Evolutionary conservation across 2,888 invertebrate species (phyloP).

Genomic region (Pycnomerus fuliginosus): DNA sequence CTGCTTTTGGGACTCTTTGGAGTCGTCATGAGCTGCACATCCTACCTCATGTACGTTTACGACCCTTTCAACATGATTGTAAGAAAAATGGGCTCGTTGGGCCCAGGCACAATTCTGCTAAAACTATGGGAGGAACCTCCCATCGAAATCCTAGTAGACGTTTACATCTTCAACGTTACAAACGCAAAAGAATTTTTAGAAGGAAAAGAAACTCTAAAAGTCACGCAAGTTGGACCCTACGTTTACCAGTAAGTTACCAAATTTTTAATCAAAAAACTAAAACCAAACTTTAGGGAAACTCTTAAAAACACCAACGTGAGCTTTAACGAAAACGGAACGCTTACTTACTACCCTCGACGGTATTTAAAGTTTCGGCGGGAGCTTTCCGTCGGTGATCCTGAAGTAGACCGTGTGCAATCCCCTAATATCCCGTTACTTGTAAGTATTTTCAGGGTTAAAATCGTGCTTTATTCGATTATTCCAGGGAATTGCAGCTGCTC

Average conservation of each 20-base stretch:
- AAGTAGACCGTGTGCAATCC: conserved; percentile 60
- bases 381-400: conserved; percentile 65
- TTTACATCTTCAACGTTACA: conserved; percentile 79
- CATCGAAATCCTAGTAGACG: conserved; percentile 63
- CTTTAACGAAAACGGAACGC: conserved; percentile 64
- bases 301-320: conserved; percentile 67
- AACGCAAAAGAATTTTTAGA: conserved; percentile 68
- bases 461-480: conserved; percentile 20
- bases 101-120: conserved; percentile 58
- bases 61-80: conserved; percentile 33
- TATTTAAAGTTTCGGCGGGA: conserved; percentile 62
- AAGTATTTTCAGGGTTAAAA: conserved; percentile 44
- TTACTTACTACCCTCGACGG: conserved; percentile 65
- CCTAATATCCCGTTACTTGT: conserved; percentile 74
- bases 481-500: conserved; percentile 60
- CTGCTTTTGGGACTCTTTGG: conserved; percentile 45
- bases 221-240: conserved; percentile 78
- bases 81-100: conserved; percentile 32
- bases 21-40: conserved; percentile 40
- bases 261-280: conserved; percentile 5
- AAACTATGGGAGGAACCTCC: conserved; percentile 66
- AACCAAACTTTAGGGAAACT: conserved; percentile 59
- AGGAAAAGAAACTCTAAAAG: conserved; percentile 65
- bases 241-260: conserved; percentile 69
- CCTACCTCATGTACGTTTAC: conserved; percentile 44